These are phyloP conservation scores for Coturnix japonica DNA, from an alignment of 2,113 vertebrate species.

Conservation along the genomic window DNA sequence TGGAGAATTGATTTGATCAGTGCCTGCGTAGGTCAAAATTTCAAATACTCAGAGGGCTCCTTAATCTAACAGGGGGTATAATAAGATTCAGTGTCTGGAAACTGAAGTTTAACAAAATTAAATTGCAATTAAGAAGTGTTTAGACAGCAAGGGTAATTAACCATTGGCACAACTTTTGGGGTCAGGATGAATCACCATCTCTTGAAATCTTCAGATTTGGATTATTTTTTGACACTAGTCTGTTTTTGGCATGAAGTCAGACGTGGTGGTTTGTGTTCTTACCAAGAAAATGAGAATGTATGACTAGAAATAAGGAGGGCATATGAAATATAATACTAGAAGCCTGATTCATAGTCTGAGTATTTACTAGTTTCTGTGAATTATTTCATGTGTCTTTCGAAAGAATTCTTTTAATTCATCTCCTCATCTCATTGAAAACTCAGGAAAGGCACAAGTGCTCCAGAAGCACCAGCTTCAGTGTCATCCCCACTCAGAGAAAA, in stretches of 20 bases:
- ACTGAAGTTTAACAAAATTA: slow-evolving; percentile 6
- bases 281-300: background rate
- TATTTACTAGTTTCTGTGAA: background rate
- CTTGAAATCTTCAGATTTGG: background rate
- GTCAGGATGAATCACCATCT: background rate
- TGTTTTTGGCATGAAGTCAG: background rate
- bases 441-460: background rate
- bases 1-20: slow-evolving; percentile 58
- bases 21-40: slow-evolving; percentile 35
- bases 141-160: slow-evolving; percentile 51
- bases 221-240: background rate
- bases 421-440: background rate
- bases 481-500: background rate
- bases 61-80: slow-evolving; percentile 53
- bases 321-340: background rate
- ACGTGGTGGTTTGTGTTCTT: background rate
- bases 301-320: background rate
- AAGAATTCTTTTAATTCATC: background rate
- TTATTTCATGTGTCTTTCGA: background rate
- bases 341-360: background rate
- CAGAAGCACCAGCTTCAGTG: background rate
- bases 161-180: background rate
- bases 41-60: slow-evolving; percentile 44
- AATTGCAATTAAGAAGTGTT: slow-evolving; percentile 49
- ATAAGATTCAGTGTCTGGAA: slow-evolving; percentile 31